phyloP scores from a whole-genome alignment of 2,888 invertebrate genomes.

The Macaria liturata region DNA sequence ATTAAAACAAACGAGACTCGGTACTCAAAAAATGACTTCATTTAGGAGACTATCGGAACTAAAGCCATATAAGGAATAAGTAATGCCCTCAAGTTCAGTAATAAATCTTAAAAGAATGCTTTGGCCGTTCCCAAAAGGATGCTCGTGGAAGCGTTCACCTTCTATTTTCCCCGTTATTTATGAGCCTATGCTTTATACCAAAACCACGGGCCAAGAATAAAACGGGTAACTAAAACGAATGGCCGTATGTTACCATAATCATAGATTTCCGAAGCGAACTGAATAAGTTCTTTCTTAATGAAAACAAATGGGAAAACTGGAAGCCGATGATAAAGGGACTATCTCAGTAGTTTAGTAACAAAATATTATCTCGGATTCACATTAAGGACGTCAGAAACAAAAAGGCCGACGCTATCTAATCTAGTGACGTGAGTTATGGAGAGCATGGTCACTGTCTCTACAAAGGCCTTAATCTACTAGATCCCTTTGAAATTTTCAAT shows the following conservation, averaged over 20 bases:
- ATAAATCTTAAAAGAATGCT: conserved; percentile 84
- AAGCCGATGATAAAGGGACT: conserved; percentile 44
- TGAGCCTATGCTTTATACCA: conserved; percentile 80
- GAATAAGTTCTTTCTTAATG: conserved; percentile 62
- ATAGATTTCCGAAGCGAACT: conserved; percentile 63
- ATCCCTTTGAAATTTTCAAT: conserved; percentile 5
- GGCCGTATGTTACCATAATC: conserved; percentile 72
- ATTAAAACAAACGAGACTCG: conserved; percentile 37
- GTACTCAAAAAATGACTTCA: conserved; percentile 56
- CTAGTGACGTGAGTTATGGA: conserved; percentile 66
- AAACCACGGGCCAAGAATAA: conserved; percentile 78
- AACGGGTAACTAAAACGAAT: conserved; percentile 81
- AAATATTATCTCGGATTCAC: conserved; percentile 40
- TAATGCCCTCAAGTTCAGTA: conserved; percentile 80
- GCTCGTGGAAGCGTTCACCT: conserved; percentile 81
- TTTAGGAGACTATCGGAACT: conserved; percentile 64
- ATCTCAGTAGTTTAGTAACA: conserved; percentile 46
- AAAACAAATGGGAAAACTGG: conserved; percentile 64
- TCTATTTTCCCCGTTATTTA: conserved; percentile 82
- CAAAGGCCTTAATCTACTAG: conserved; percentile 27
- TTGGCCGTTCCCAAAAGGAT: conserved; percentile 81
- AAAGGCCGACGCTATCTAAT: conserved; percentile 64
- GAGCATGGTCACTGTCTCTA: conserved; percentile 57
- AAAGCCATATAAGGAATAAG: conserved; percentile 79
- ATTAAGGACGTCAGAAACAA: conserved; percentile 56